Evolutionary conservation across 2,888 invertebrate species (phyloP).

Genomic region (Cephus nigrinus): DNA sequence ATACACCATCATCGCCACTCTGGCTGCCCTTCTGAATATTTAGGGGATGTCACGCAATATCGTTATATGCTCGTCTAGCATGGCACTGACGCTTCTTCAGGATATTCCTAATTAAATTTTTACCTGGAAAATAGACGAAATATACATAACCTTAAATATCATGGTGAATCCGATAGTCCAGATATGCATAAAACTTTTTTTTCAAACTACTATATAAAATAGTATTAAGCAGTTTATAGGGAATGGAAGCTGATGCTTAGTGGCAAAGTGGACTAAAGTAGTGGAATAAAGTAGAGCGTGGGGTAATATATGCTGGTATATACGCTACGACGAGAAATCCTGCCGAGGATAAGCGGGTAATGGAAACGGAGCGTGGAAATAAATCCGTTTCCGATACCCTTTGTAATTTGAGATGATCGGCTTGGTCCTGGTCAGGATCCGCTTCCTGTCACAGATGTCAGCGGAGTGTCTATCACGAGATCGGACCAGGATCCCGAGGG

Average conservation of each 20-base stretch:
- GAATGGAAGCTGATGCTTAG: neutral
- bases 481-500: slow-evolving; percentile 7
- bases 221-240: neutral
- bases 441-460: slow-evolving; percentile 12
- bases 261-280: slow-evolving; percentile 1
- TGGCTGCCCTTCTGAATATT: slow-evolving; percentile 58
- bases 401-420: slow-evolving; percentile 66
- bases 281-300: neutral
- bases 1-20: slow-evolving; percentile 18
- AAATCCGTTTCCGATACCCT: slow-evolving; percentile 65
- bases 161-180: neutral
- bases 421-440: slow-evolving; percentile 44
- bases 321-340: neutral
- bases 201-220: slow-evolving; percentile 40
- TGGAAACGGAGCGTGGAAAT: slow-evolving; percentile 41
- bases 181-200: slow-evolving; percentile 8
- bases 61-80: slow-evolving; percentile 52
- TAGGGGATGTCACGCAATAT: slow-evolving; percentile 65
- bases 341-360: slow-evolving; percentile 5
- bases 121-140: neutral
- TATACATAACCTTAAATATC: neutral
- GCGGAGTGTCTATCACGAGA: neutral
- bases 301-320: neutral
- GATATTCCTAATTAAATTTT: neutral
- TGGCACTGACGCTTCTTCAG: neutral